A percentile compares a stretch with the other conserved stretches of the same genome.
These are phyloP conservation scores for Albula goreensis DNA, from an alignment of 2,113 vertebrate species.

Conservation along the genomic window DNA sequence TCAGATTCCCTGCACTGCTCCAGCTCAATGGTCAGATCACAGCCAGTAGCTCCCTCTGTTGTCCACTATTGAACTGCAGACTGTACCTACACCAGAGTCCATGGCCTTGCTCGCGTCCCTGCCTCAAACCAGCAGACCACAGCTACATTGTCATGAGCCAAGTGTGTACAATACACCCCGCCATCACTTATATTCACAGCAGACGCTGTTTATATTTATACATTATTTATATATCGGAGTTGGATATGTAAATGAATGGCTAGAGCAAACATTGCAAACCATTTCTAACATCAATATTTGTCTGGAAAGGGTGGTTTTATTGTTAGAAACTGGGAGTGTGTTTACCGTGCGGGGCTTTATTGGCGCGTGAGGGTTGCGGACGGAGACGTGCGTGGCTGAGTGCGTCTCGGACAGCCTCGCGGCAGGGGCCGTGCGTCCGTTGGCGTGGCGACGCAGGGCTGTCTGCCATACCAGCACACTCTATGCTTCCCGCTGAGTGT, in stretches of 20 bases:
- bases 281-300: background rate
- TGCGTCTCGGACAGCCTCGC: slow-evolving; percentile 53
- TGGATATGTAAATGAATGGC: no score
- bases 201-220: background rate
- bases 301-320: background rate
- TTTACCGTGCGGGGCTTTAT: background rate
- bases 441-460: slow-evolving; percentile 57
- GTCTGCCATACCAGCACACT: slow-evolving; percentile 66
- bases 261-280: no score
- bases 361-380: background rate
- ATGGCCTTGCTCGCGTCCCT: background rate
- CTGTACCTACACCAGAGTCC: slow-evolving; percentile 27
- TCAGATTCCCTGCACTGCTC: background rate
- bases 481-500: slow-evolving; percentile 63
- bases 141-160: background rate
- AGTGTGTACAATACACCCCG: background rate
- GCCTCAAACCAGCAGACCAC: background rate
- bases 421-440: slow-evolving; percentile 55
- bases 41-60: slow-evolving; percentile 85
- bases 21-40: slow-evolving; percentile 66
- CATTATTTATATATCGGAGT: background rate
- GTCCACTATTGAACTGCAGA: slow-evolving; percentile 73
- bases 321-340: background rate
- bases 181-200: background rate
- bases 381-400: background rate